These are phyloP conservation scores for Teleogryllus oceanicus DNA, from an alignment of 2,888 invertebrate genomes.

Conservation along the genomic window DNA sequence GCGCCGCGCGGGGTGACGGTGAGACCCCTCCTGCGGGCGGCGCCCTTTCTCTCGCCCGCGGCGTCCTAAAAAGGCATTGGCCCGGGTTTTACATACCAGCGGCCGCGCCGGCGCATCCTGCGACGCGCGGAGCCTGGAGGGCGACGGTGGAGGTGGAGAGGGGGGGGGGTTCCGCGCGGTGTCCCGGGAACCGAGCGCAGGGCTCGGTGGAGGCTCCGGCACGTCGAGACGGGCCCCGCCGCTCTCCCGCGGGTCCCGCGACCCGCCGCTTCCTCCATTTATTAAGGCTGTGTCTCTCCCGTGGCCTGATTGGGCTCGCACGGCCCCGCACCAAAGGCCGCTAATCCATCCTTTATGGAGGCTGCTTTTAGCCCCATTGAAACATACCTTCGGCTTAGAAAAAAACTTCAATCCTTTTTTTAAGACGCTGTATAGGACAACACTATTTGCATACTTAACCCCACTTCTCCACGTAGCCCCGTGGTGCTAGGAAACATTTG, in stretches of 20 bases:
- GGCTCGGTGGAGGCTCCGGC: no score
- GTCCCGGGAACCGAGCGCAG: background rate
- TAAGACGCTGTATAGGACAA: slow-evolving; percentile 27
- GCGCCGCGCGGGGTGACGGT: background rate
- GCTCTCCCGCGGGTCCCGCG: background rate
- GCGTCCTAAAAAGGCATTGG: slow-evolving; percentile 26
- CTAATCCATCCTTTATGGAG: slow-evolving; percentile 35
- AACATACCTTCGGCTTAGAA: slow-evolving; percentile 21
- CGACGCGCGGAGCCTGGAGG: background rate
- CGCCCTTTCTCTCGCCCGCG: slow-evolving; percentile 1
- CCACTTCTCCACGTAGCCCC: slow-evolving; percentile 23
- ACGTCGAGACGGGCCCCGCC: no score
- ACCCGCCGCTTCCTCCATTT: background rate
- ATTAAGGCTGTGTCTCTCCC: slow-evolving; percentile 18
- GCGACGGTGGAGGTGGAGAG: no score
- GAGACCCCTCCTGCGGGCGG: background rate
- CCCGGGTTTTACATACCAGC: background rate
- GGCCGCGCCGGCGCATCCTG: background rate
- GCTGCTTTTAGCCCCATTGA: slow-evolving; percentile 31
- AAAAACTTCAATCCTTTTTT: slow-evolving; percentile 11
- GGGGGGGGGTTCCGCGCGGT: background rate
- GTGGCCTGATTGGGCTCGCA: slow-evolving; percentile 18
- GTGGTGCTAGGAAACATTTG: slow-evolving; percentile 21
- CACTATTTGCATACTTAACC: slow-evolving; percentile 36
- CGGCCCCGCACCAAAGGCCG: slow-evolving; percentile 27